Evolutionary conservation across 1,140 invertebrate genomes (phyloP), one percentile per base, ranked within the genome.

Genomic region (Caenorhabditis inopinata): DNA sequence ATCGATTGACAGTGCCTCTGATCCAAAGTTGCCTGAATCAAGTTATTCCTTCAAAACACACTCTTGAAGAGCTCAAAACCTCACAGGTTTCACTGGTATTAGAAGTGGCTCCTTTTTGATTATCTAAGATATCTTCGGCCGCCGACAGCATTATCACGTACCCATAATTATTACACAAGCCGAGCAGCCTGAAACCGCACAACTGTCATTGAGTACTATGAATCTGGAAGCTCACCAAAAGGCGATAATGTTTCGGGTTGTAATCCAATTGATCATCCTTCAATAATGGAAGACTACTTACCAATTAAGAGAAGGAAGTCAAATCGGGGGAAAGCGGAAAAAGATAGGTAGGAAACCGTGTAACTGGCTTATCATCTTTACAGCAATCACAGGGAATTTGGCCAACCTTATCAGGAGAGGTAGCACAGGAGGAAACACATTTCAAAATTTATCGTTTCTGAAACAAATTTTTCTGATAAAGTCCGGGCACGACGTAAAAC

Each of bases 1-100:
- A 93, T 88, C 47, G 91, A 88, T 86, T 93, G 94, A 85, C 94
- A 94, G 49, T 82, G 25, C 18, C 80, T 12, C 38, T 16, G 48
- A 27, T 16, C 35, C 4, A 81, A 6, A 16, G 1, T 11, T 14
- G 42, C 14, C 80, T 81, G 53, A 53, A 81, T 74, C 2, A 21
- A 32, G n/a, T 14, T 16, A 35, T 32, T 32, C 7, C 2, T 62
- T 16, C 38, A 42, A 42, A 29, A 35, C n/a, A n/a, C n/a, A n/a
- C 2, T 62, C 12, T 62, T 62, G 7, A 4, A 62, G 12, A 38
- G 35, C 45, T 53, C 46, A 32, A 58, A 58, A 80, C 49, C 38
- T 80, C 53, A 62, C 73, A 75, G 46, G 27, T 53, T 32, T 48
- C 32, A 16, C 25, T 77, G 21, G 9, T 42, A 35, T 73, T 84